These are phyloP conservation scores for Trissolcus brochymenae DNA, from an alignment of 2,888 invertebrate genomes.

Conservation along the genomic window DNA sequence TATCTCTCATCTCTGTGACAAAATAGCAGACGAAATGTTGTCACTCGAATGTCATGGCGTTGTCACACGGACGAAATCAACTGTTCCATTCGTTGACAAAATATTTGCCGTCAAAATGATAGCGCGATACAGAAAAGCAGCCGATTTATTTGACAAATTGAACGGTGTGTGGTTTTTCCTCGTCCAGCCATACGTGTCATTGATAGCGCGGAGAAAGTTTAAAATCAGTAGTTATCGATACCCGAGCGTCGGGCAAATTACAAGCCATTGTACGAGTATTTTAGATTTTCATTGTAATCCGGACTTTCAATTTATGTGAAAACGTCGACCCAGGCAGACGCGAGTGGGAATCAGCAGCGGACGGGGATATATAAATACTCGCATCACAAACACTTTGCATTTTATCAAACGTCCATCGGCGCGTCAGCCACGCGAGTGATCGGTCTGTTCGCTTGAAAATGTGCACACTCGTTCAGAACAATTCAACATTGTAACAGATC, in stretches of 20 bases:
- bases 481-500: background rate
- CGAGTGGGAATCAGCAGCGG: slow-evolving; percentile 30
- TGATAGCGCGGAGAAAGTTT: slow-evolving; percentile 33
- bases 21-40: background rate
- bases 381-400: slow-evolving; percentile 7
- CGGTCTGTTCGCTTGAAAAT: background rate
- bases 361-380: slow-evolving; percentile 28
- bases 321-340: slow-evolving; percentile 2
- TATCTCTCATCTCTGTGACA: no score
- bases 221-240: slow-evolving; percentile 24
- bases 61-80: background rate
- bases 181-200: slow-evolving; percentile 18
- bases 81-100: slow-evolving; percentile 11
- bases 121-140: background rate
- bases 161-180: slow-evolving; percentile 16
- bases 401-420: slow-evolving; percentile 13
- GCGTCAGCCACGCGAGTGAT: slow-evolving; percentile 6
- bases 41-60: background rate
- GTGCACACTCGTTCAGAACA: background rate
- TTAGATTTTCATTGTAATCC: slow-evolving; percentile 44
- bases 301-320: slow-evolving; percentile 44
- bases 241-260: slow-evolving; percentile 22
- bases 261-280: slow-evolving; percentile 17
- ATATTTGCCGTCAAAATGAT: slow-evolving; percentile 1
- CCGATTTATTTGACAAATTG: slow-evolving; percentile 16